Evolutionary conservation across 2,888 invertebrate species (phyloP).

Genomic region (Sericinus montela): DNA sequence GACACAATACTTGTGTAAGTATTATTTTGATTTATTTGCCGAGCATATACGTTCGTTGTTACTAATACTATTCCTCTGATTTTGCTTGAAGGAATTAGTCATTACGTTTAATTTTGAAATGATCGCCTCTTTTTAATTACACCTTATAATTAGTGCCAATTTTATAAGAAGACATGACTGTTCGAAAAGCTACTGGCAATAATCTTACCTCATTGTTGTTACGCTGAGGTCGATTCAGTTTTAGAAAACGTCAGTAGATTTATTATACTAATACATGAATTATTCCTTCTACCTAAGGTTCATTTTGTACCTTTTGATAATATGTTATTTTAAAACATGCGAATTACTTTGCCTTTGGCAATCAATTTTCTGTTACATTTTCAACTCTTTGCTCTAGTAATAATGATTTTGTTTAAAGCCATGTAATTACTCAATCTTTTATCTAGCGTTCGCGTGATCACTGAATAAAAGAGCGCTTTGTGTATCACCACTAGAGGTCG

Average conservation of each 20-base stretch:
- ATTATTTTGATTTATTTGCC: too few relatives aligned
- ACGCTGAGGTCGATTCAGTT: conserved; percentile 4
- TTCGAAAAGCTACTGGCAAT: conserved; percentile 16
- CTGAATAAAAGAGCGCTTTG: conserved; percentile 16
- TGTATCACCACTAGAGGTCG: conserved; percentile 16
- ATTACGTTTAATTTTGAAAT: conserved; percentile 2
- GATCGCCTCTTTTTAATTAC: conserved; percentile 12
- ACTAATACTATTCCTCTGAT: too few relatives aligned
- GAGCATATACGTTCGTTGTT: too few relatives aligned
- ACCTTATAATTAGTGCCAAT: conserved; percentile 5
- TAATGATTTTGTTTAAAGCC: neutral
- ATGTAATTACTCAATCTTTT: conserved; percentile 14
- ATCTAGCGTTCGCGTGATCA: conserved; percentile 18
- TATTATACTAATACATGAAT: neutral
- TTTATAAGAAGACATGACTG: conserved; percentile 9
- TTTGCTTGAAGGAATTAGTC: too few relatives aligned
- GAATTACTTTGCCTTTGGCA: conserved; percentile 18
- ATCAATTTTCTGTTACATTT: conserved; percentile 8
- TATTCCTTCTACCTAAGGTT: neutral
- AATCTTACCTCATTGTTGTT: conserved; percentile 16
- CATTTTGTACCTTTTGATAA: neutral
- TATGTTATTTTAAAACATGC: conserved; percentile 14
- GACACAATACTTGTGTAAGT: too few relatives aligned
- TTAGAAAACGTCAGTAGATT: neutral
- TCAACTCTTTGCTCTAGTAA: conserved; percentile 5